Conservation (phyloP, 2,888 invertebrate genomes). For the Apotomis betuletana region DNA sequence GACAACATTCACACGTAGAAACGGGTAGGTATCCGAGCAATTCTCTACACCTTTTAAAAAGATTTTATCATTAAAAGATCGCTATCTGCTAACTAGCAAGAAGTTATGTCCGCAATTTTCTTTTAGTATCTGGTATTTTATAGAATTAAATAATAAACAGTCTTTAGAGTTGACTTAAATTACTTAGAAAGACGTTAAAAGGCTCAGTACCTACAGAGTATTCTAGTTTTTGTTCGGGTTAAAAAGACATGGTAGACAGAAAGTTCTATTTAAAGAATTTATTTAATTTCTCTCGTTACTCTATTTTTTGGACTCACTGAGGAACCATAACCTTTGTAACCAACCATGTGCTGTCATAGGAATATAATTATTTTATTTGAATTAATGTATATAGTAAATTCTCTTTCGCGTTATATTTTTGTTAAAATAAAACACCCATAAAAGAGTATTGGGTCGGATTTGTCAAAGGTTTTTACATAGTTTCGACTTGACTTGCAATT, state of each 20-base stretch:
- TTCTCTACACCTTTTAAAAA: constrained; percentile 18
- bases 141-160: constrained; percentile 32
- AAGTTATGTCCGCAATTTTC: constrained; percentile 31
- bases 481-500: too few relatives aligned
- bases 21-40: neutral
- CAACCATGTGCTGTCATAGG: too few relatives aligned
- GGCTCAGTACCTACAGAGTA: constrained; percentile 9
- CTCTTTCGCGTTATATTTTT: too few relatives aligned
- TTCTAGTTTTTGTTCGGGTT: constrained; percentile 4
- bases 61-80: constrained; percentile 23
- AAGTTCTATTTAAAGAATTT: constrained; percentile 1
- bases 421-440: too few relatives aligned
- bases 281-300: neutral
- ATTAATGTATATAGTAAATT: too few relatives aligned
- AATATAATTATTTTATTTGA: too few relatives aligned
- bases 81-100: constrained; percentile 16
- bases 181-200: constrained; percentile 27
- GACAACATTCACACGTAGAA: neutral
- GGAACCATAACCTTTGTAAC: too few relatives aligned
- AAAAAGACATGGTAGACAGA: constrained; percentile 25
- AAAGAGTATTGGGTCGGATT: too few relatives aligned
- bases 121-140: constrained; percentile 29
- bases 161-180: constrained; percentile 13
- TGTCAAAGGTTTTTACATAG: too few relatives aligned
- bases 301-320: too few relatives aligned